Base-by-base conservation (phyloP, 2,113 vertebrate genomes). In the Lonchura striata region DNA sequence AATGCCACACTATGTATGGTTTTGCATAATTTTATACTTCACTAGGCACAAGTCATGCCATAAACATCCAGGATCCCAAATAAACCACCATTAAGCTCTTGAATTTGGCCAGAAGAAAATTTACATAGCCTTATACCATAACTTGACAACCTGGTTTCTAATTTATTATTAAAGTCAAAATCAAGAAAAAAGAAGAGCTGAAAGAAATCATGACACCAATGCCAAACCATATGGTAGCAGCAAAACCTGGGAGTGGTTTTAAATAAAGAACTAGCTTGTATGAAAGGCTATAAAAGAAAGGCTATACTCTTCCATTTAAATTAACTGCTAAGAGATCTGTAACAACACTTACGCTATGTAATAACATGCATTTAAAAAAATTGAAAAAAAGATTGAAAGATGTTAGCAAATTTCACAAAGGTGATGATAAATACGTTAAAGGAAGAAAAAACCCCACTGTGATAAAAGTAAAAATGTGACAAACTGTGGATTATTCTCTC, bases 291-390 rank as follows among this genome's bases (percentile, higher is more conserved):
- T 56, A 37, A 96, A 97, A 96, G 88, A 97, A 42, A 42, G 41
- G 41, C 41, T 42, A 42, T 42, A 97, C 77, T 97, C 95, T 87
- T 97, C 97, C 87, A 94, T 97, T 97, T 95, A 98, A 96, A 97
- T 72, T 89, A 90, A 97, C 95, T 92, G 91, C 81, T 97, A 96
- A 96, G 96, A 98, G 88, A 97, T 95, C 94, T 96, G 87, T 96
- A 97, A 96, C 92, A 97, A 97, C 78, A 96, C 53, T 97, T 19
- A 30, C 1, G 3, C 15, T 53, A 65, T 9, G 4, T 18, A 44
- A 53, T 35, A 24, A 44, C 6, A 44, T 0, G 69, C 97, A 95
- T 61, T 20, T 4, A 85, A 92, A 96, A 97, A 86, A 19, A 10
- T 59, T 66, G 88, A 92, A 90, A 97, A 90, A 96, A 98, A 97